Conservation (phyloP, 2,113 vertebrate genomes). For the Melanerpes formicivorus region DNA sequence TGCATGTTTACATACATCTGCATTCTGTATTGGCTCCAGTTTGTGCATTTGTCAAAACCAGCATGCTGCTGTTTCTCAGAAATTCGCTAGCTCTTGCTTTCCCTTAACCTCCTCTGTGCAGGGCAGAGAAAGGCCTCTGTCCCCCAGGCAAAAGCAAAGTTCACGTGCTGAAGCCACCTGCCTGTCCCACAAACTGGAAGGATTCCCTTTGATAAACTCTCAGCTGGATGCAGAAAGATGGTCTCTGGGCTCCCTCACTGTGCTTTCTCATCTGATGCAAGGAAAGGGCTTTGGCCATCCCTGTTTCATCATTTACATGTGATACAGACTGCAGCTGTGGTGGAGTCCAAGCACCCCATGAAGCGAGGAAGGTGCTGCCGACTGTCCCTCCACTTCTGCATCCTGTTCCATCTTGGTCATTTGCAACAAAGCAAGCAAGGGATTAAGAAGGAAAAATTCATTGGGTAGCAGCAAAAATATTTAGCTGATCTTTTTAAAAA, state of each 20-base stretch:
- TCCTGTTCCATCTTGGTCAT: not conserved
- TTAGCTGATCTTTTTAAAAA: not conserved
- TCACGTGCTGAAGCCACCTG: not conserved
- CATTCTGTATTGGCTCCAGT: constrained; percentile 55
- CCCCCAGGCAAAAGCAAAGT: not conserved
- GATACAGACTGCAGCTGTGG: not conserved
- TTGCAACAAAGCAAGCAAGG: not conserved
- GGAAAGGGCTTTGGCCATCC: not conserved
- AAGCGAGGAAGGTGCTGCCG: not conserved
- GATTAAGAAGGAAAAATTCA: not conserved
- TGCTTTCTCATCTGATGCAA: not conserved
- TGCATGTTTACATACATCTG: constrained; percentile 68
- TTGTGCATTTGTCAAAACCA: constrained; percentile 66
- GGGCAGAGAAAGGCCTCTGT: not conserved
- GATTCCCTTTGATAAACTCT: not conserved
- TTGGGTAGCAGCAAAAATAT: constrained; percentile 14
- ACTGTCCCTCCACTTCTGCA: not conserved
- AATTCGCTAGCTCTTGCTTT: not conserved
- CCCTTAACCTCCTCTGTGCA: constrained; percentile 35
- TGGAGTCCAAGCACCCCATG: not conserved
- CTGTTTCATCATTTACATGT: not conserved
- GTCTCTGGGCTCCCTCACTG: not conserved
- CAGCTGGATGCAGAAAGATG: not conserved
- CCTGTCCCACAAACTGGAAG: not conserved
- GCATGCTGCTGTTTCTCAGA: constrained; percentile 48